Base-by-base conservation (phyloP, 2,888 invertebrate genomes). In the Tillus elongatus region DNA sequence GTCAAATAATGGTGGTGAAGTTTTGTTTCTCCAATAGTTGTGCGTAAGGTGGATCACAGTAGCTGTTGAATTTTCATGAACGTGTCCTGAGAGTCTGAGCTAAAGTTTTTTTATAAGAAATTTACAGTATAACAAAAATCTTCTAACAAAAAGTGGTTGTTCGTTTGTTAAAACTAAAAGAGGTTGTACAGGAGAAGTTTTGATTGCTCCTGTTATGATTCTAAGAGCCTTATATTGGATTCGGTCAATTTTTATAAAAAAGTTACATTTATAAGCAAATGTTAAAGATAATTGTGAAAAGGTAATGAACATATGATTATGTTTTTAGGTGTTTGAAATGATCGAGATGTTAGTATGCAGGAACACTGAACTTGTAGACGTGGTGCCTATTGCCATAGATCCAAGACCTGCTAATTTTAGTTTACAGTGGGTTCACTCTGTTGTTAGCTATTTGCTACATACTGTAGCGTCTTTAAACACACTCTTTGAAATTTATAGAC, bases 391-490 rank as follows among this genome's bases (percentile, higher is more conserved):
- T 37, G 50, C 54, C 13, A 45, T 63, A 32, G 49, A 52, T 27
- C 42, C 50, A 10, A 52, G 57, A 42, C 62, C 63, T 6, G 15
- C 41, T 13, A 39, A 51, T 19, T 63, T 61, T 43, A 56, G 51
- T 47, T 52, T 60, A 24, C 28, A 37, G 26, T 64, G 63, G 62
- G 40, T 63, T n/a, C 58, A 61, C 44, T 58, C 61, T 3, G 51
- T 58, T 4, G 53, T 56, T 14, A 50, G 50, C 33, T 63, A 60
- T 46, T 41, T 61, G 9, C 36, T 61, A 33, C 53, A 60, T 41
- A 54, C 56, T 2, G 43, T 60, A 19, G 37, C 50, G 4, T 42
- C 54, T 6, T 47, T 61, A 37, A 52, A 55, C 39, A 45, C 52
- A 4, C 50, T 64, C 31, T 46, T 64, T 30, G 51, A 53, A 24